phyloP scores from a whole-genome alignment of 1,140 invertebrate genomes.

The Acromyrmex echinatior region DNA sequence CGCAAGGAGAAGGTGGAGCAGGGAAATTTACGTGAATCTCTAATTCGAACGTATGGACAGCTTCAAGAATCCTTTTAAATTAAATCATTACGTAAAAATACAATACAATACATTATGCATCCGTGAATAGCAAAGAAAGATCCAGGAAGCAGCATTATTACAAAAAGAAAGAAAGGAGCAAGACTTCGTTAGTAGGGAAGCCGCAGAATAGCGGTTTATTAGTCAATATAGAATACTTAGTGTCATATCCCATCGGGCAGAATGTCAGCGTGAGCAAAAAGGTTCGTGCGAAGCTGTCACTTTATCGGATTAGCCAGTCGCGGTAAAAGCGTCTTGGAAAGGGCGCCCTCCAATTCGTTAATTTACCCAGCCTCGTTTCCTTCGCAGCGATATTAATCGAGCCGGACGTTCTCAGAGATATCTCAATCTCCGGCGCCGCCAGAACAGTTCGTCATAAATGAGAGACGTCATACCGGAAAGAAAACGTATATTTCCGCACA shows the following conservation, averaged over 20 bases:
- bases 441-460: slow-evolving; percentile 57
- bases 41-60: slow-evolving; percentile 30
- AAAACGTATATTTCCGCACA: background rate
- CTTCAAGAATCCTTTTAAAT: slow-evolving; percentile 3
- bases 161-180: slow-evolving; percentile 57
- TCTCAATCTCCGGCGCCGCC: slow-evolving; percentile 60
- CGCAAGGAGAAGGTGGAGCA: slow-evolving; percentile 12
- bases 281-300: slow-evolving; percentile 80
- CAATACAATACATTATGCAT: background rate
- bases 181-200: slow-evolving; percentile 62
- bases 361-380: slow-evolving; percentile 78
- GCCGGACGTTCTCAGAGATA: slow-evolving; percentile 55
- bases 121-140: background rate
- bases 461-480: slow-evolving; percentile 15
- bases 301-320: slow-evolving; percentile 83
- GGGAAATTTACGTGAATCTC: slow-evolving; percentile 8
- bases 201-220: slow-evolving; percentile 76
- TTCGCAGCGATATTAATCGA: slow-evolving; percentile 79
- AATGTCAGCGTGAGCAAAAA: slow-evolving; percentile 75
- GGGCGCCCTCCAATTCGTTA: slow-evolving; percentile 79
- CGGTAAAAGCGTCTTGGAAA: slow-evolving; percentile 76
- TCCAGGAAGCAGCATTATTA: background rate
- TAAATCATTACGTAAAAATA: background rate
- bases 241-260: slow-evolving; percentile 80
- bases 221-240: slow-evolving; percentile 78